Conservation (phyloP, 2,797 vertebrate species). For the Myotis planiceps region DNA sequence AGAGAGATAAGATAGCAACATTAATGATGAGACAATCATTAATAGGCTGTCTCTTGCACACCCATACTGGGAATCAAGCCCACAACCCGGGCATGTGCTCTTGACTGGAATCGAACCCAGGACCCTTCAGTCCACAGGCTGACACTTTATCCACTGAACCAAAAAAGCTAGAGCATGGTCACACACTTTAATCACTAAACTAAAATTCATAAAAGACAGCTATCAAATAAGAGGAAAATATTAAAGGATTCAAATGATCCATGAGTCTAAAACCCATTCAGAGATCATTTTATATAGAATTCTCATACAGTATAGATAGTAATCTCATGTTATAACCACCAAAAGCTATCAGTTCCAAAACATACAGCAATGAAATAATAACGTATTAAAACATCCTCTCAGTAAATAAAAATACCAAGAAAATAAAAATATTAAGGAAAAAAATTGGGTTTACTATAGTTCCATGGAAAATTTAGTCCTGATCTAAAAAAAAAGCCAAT, state of each 20-base stretch:
- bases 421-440: not conserved
- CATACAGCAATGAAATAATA: not conserved
- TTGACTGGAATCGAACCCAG: too few species aligned
- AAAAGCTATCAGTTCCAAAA: not conserved
- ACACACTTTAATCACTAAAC: not conserved
- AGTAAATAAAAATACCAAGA: not conserved
- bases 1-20: too few species aligned
- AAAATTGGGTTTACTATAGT: not conserved
- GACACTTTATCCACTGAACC: too few species aligned
- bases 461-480: not conserved
- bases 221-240: conserved; percentile 8
- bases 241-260: not conserved
- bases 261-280: not conserved
- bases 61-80: too few species aligned
- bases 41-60: too few species aligned
- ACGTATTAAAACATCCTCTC: not conserved
- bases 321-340: not conserved
- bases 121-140: too few species aligned
- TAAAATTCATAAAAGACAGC: not conserved
- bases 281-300: not conserved
- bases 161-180: not conserved
- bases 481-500: not conserved
- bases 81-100: too few species aligned
- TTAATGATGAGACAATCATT: too few species aligned
- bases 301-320: not conserved